Conservation (phyloP, 2,113 vertebrate species). For the Cyprinodon tularosa region DNA sequence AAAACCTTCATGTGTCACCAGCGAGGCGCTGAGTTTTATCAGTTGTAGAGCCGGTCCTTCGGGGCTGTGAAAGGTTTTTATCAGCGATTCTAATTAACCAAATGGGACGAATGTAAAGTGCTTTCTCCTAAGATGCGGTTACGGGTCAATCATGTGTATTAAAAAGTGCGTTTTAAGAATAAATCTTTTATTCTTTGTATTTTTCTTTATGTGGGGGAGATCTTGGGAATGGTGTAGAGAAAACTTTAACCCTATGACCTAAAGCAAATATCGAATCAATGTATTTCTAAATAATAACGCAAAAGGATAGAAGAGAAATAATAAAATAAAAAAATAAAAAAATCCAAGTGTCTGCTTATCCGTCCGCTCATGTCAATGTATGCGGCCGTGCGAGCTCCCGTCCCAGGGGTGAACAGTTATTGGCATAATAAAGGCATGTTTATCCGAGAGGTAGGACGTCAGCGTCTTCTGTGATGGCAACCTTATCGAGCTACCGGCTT, state of each 20-base stretch:
- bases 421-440: conserved; percentile 73
- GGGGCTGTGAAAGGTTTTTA: conserved; percentile 45
- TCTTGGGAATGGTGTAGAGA: background rate
- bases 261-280: background rate
- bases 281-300: background rate
- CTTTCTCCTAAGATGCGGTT: conserved; percentile 84
- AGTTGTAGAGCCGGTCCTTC: conserved; percentile 78
- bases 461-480: conserved; percentile 76
- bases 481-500: conserved; percentile 73
- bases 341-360: conserved; percentile 27
- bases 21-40: conserved; percentile 94
- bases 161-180: conserved; percentile 84
- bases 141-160: conserved; percentile 93
- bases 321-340: background rate
- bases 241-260: background rate
- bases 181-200: conserved; percentile 37
- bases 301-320: conserved; percentile 5
- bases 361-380: conserved; percentile 53
- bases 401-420: conserved; percentile 67
- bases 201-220: conserved; percentile 23
- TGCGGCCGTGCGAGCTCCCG: conserved; percentile 59
- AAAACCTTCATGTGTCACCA: conserved; percentile 81
- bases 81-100: conserved; percentile 62
- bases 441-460: conserved; percentile 67
- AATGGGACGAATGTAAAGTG: conserved; percentile 73